Base-by-base conservation (phyloP, 2,797 vertebrate genomes). In the Gallinago stenura region DNA sequence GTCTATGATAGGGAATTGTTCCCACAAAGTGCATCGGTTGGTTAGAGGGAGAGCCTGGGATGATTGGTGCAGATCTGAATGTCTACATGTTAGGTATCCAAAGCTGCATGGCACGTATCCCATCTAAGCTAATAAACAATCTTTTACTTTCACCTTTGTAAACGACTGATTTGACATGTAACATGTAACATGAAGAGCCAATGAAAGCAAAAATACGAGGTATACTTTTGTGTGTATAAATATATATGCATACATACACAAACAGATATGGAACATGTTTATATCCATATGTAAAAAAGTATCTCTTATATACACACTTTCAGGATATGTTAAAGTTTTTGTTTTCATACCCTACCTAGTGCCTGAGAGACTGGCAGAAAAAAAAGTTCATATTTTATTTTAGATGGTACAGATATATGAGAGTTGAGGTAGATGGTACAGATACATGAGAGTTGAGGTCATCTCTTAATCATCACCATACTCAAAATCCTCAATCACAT, bases 131-230 rank as follows among this genome's bases (percentile, higher is more conserved):
- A 62, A 64, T 9, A 28, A 35, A 24, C 15, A 35, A 4, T 31
- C 4, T 15, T 75, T 78, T 39, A 25, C 37, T 65, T 72, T 45
- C 25, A 33, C 0, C 0, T 7, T 30, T 65, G 1, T 6, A 46
- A 84, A 46, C 51, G 39, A 12, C 25, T 62, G 18, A 35, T 26
- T 26, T 89, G 61, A 45, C 18, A 24, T 14, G 11, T 53, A 45
- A 46, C 46, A 11, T 37, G 37, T 37, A 37, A 37, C 37, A 37
- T 45, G 45, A 65, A 46, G 45, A 84, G 25, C 3, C 33, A 78
- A 3, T 35, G 45, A 57, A 87, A 89, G 33, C 20, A 84, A 53
- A 88, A 87, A 7, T 5, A 43, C 0, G 3, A 66, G 35, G 7
- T 43, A 4, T 21, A 45, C 3, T 50, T 15, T 17, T 10, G 9